A percentile compares a stretch with the other conserved stretches of the same genome.
Evolutionary conservation across 2,113 vertebrate genomes (phyloP).

Genomic region (Engystomops pustulosus): DNA sequence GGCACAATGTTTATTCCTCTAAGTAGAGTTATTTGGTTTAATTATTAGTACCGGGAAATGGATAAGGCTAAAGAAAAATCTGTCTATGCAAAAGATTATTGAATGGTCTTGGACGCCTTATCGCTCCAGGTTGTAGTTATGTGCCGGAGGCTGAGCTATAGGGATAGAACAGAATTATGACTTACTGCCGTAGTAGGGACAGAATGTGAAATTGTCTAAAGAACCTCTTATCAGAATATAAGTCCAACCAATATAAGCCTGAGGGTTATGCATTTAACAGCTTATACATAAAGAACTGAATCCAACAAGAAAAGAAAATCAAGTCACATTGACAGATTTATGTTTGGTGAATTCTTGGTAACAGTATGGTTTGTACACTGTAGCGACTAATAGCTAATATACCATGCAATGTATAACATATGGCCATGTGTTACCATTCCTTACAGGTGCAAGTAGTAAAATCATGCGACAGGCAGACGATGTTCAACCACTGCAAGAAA

Average conservation of each 20-base stretch:
- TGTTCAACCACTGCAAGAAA: no score
- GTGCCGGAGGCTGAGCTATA: neutral
- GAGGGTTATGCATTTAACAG: neutral
- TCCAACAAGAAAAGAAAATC: no score
- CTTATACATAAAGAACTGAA: neutral
- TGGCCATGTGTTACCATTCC: no score
- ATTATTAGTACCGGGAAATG: conserved; percentile 31
- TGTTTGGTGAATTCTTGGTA: no score
- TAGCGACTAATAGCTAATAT: no score
- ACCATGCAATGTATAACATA: no score
- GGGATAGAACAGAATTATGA: neutral
- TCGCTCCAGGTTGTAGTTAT: neutral
- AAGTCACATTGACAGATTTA: no score
- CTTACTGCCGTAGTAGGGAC: neutral
- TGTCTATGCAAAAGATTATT: neutral
- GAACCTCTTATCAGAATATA: neutral
- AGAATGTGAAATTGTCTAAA: conserved; percentile 6
- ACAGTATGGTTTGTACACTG: no score
- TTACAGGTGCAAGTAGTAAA: no score
- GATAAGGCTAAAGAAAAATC: neutral
- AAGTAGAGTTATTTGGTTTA: conserved; percentile 15
- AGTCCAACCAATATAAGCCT: neutral
- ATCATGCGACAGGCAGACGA: no score
- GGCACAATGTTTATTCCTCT: conserved; percentile 14
- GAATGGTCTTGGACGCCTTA: neutral